Evolutionary conservation across 2,888 invertebrate species (phyloP), one percentile per base, ranked within the genome.

Genomic region (Hypomecis atomaria): DNA sequence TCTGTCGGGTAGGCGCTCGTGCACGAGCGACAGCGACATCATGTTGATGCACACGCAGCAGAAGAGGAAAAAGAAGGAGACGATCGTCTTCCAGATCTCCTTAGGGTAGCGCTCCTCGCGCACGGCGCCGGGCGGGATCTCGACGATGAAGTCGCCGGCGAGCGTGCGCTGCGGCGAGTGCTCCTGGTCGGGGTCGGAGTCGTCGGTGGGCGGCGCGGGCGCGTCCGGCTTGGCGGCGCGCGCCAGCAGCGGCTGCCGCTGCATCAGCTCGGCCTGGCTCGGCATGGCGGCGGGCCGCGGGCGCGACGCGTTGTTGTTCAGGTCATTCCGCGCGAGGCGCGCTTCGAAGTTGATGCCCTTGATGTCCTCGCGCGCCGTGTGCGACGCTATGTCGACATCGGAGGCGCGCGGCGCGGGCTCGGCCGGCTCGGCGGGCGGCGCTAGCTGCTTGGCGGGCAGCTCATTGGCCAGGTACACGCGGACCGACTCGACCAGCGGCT

Each of bases 1-100:
- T 71, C 96, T 93, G 89, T 97, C 96, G 52, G 98, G 98, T 74
- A 98, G 95, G 72, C 96, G 94, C 86, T 98, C 98, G 91, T 98
- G 98, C 66, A 97, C 96, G 83, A 97, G 89, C 73, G 97, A 96
- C 78, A 98, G 94, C 61, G 97, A 96, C 81, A 95, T 88, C 93
- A 93, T 93, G 80, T 93, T 93, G 70, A 93, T 81, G 77, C 91
- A 92, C 61, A 93, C 92, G 76, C 92, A 92, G 57, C 85, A 44
- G 71, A 92, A 92, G 61, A 93, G 79, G 76, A 93, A 93, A 67
- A 90, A 83, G 78, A 93, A 93, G 60, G 93, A 89, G 50, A 91
- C 45, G 60, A 92, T 87, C 0, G 97, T 97, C 94, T 97, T 97
- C 94, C 96, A 96, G 86, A 96, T 95, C 89, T 97, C 97, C 84